phyloP scores from a whole-genome alignment of 2,888 invertebrate species.

The Acrobasis suavella region DNA sequence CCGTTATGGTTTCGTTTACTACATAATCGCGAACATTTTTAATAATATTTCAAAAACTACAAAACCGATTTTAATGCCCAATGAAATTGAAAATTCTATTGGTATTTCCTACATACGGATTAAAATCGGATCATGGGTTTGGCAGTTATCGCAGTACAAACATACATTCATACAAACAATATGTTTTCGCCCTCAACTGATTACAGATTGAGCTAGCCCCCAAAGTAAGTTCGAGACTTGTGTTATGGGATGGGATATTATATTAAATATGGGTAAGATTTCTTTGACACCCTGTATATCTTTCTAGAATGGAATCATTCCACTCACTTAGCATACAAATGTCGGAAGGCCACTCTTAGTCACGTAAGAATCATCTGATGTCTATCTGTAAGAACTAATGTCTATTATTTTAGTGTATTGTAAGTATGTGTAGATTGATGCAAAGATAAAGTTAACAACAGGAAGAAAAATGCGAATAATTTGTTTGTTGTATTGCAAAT shows the following conservation, averaged over 20 bases:
- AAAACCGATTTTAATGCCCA: no score
- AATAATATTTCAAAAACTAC: no score
- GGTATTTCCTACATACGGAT: no score
- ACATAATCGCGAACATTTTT: no score
- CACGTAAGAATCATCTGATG: slow-evolving; percentile 7
- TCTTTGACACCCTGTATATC: background rate
- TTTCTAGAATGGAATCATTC: background rate
- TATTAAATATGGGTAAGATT: no score
- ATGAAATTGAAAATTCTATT: no score
- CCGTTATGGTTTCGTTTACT: no score
- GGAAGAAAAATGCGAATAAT: slow-evolving; percentile 2
- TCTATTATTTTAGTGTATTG: background rate
- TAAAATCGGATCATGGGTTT: no score
- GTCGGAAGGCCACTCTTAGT: background rate
- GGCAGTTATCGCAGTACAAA: no score
- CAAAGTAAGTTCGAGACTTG: background rate
- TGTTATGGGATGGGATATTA: no score
- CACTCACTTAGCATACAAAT: slow-evolving; percentile 6
- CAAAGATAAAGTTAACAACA: background rate
- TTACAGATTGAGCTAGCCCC: background rate
- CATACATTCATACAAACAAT: no score
- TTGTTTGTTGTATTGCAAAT: background rate
- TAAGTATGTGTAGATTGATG: background rate
- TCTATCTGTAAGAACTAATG: slow-evolving; percentile 1
- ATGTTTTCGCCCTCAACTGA: no score